Percentiles rank a stretch among this genome's conserved stretches.
Conservation (phyloP, 2,888 invertebrate species). For the Maniola hyperantus region DNA sequence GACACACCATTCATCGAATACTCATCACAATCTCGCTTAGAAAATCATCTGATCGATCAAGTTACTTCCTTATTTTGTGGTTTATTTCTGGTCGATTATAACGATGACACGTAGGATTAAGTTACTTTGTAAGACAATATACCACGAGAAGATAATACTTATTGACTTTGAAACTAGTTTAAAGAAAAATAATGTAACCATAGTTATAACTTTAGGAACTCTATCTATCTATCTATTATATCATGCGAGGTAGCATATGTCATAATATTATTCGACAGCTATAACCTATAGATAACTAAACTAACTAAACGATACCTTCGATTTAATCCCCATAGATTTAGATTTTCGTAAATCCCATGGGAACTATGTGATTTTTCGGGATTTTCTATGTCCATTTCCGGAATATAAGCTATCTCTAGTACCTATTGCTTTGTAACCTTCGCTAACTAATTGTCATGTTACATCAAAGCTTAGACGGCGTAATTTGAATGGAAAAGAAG, state of each 20-base stretch:
- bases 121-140: constrained; percentile 33
- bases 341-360: no score
- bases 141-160: constrained; percentile 13
- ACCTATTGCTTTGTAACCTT: no score
- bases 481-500: neutral
- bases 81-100: constrained; percentile 41
- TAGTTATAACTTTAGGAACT: no score
- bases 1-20: neutral
- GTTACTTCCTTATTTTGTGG: constrained; percentile 61
- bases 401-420: no score
- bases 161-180: neutral
- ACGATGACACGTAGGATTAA: constrained; percentile 34
- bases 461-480: neutral
- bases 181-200: neutral
- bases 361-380: no score
- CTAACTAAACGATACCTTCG: no score
- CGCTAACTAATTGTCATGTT: neutral
- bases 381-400: no score
- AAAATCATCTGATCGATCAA: constrained; percentile 31
- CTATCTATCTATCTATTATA: no score
- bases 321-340: no score
- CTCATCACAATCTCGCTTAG: constrained; percentile 1
- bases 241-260: no score
- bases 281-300: no score
- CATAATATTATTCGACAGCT: no score